A percentile compares a stretch with the other conserved stretches of the same genome.
Conservation (phyloP, 2,888 invertebrate genomes). For the Patella depressa region DNA sequence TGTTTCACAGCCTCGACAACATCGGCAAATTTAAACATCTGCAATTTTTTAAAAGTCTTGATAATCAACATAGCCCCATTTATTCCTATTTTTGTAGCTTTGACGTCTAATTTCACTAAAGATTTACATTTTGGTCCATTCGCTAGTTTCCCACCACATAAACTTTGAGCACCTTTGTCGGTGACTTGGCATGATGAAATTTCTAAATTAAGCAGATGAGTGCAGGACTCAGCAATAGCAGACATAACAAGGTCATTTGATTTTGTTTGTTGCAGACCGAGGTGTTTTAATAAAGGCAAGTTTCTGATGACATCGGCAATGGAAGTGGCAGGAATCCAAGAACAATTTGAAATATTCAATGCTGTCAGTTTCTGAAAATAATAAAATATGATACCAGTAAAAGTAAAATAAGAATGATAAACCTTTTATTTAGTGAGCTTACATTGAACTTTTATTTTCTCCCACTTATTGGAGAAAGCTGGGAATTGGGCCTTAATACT, state of each 20-base stretch:
- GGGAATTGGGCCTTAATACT: too few species aligned
- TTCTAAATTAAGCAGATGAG: slow-evolving; percentile 32
- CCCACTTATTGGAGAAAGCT: too few species aligned
- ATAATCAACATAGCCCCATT: slow-evolving; percentile 27
- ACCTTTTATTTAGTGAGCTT: too few species aligned
- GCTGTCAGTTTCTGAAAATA: slow-evolving; percentile 46
- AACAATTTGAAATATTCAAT: slow-evolving; percentile 39
- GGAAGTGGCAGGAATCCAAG: slow-evolving; percentile 19
- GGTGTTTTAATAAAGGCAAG: slow-evolving; percentile 36
- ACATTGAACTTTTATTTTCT: too few species aligned
- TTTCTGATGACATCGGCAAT: slow-evolving; percentile 38
- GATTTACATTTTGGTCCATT: slow-evolving; percentile 24
- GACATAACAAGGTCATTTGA: slow-evolving; percentile 48
- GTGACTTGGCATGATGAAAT: slow-evolving; percentile 40
- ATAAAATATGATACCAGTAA: too few species aligned
- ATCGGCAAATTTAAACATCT: slow-evolving; percentile 22
- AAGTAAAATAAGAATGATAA: too few species aligned
- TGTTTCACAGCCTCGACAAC: slow-evolving; percentile 29
- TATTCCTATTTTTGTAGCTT: slow-evolving; percentile 28
- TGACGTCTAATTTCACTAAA: slow-evolving; percentile 25
- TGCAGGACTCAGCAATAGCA: slow-evolving; percentile 31
- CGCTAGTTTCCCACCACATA: slow-evolving; percentile 29
- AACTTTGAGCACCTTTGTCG: slow-evolving; percentile 34
- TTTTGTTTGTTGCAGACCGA: slow-evolving; percentile 47
- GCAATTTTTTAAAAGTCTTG: slow-evolving; percentile 20